A percentile compares a stretch with the other conserved stretches of the same genome.
These are phyloP conservation scores for Heliocidaris tuberculata DNA, from an alignment of 35 echinoderm and acorn worm genomes.

Conservation along the genomic window DNA sequence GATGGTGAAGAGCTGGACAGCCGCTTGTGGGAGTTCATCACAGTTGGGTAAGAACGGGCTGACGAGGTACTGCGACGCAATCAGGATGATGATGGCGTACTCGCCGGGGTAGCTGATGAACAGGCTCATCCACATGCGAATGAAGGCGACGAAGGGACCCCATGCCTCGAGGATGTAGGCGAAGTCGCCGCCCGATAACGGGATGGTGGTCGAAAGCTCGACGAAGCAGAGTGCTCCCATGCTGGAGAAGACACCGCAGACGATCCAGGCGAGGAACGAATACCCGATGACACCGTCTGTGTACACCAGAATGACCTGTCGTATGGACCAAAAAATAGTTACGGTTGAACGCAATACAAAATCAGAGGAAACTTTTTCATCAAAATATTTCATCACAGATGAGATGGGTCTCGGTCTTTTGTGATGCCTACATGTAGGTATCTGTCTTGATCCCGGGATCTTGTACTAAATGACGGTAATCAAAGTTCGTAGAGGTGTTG, in stretches of 20 bases:
- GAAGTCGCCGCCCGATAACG: conserved; percentile 53
- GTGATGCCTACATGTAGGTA: too few relatives aligned
- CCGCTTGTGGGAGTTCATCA: conserved; percentile 22
- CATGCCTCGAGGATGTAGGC: conserved; percentile 54
- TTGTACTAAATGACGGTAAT: too few relatives aligned
- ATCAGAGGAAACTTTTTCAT: not conserved
- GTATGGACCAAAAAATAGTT: not conserved
- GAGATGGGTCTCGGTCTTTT: too few relatives aligned
- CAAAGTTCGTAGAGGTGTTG: too few relatives aligned
- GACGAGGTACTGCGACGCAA: conserved; percentile 33
- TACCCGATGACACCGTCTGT: conserved; percentile 39
- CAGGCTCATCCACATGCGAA: conserved; percentile 44
- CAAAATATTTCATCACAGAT: too few relatives aligned
- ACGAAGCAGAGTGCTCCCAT: conserved; percentile 47
- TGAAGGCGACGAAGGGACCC: conserved; percentile 56
- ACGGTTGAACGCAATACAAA: not conserved
- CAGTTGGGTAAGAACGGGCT: conserved; percentile 39
- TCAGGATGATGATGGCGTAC: conserved; percentile 37
- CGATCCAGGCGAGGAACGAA: conserved; percentile 46
- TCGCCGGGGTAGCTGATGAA: conserved; percentile 37
- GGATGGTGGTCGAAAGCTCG: conserved; percentile 52
- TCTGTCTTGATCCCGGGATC: too few relatives aligned
- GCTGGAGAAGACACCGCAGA: conserved; percentile 40
- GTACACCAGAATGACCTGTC: conserved; percentile 51
- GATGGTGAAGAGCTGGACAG: conserved; percentile 10